A percentile compares a stretch with the other conserved stretches of the same genome.
Conservation (phyloP, 2,113 vertebrate species). For the Pelecanus crispus region DNA sequence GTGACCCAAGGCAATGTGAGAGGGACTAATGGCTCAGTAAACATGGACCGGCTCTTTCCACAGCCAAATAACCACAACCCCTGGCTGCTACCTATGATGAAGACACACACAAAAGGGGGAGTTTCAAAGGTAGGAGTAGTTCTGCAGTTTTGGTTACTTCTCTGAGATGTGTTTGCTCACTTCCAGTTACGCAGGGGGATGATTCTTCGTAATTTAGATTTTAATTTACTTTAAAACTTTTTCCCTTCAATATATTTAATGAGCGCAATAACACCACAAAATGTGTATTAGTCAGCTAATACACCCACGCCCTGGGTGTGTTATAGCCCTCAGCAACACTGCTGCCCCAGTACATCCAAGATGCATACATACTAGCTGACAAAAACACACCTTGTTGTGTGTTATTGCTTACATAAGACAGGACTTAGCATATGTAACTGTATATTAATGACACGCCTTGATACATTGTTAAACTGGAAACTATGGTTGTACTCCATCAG, state of each 20-base stretch:
- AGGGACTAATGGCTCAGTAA: background rate
- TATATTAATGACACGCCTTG: slow-evolving; percentile 16
- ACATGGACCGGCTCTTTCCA: rapidly evolving
- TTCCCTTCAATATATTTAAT: slow-evolving; percentile 1
- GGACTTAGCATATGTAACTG: slow-evolving; percentile 26
- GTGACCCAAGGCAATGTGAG: background rate
- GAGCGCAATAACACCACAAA: background rate
- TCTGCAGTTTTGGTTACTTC: background rate
- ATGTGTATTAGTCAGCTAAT: slow-evolving; percentile 16
- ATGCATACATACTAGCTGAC: background rate
- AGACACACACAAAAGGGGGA: background rate
- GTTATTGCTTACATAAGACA: slow-evolving; percentile 24
- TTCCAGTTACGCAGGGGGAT: background rate
- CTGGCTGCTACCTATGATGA: background rate
- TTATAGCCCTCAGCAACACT: slow-evolving; percentile 3
- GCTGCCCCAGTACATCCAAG: background rate
- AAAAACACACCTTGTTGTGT: background rate
- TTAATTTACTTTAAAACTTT: slow-evolving; percentile 20
- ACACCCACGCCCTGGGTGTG: slow-evolving; percentile 40
- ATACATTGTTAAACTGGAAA: slow-evolving; percentile 29
- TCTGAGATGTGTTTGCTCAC: background rate
- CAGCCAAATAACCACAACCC: background rate
- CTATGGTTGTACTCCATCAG: background rate
- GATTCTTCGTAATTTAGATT: background rate
- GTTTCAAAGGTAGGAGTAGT: background rate